These are phyloP conservation scores for Choloepus hoffmanni DNA, from an alignment of 2,113 vertebrate species.

Conservation along the genomic window DNA sequence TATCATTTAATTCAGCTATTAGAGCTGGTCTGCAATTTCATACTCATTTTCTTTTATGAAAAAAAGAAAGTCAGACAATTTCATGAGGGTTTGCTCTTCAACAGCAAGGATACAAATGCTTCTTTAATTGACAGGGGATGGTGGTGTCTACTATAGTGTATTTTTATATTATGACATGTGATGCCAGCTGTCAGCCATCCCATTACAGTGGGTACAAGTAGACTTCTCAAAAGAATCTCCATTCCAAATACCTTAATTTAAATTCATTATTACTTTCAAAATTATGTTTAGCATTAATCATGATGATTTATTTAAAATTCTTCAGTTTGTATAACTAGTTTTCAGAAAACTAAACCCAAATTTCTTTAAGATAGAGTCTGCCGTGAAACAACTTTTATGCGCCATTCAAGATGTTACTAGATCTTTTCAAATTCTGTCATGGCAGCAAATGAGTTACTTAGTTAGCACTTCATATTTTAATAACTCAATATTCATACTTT, in stretches of 20 bases:
- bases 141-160: conserved; percentile 79
- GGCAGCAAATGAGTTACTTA: conserved; percentile 58
- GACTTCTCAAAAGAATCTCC: conserved; percentile 81
- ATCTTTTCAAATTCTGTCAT: conserved; percentile 60
- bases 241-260: conserved; percentile 80
- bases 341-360: conserved; percentile 68
- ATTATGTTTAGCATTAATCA: conserved; percentile 75
- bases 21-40: conserved; percentile 80
- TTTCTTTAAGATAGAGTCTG: conserved; percentile 76
- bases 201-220: conserved; percentile 82
- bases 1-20: conserved; percentile 83
- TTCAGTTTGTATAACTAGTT: conserved; percentile 28
- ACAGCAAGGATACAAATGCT: conserved; percentile 83
- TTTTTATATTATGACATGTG: conserved; percentile 83
- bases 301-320: conserved; percentile 73
- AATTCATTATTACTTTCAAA: conserved; percentile 75
- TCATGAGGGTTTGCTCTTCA: conserved; percentile 83
- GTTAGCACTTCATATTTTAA: conserved; percentile 73
- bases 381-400: conserved; percentile 71
- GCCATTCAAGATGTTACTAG: conserved; percentile 61
- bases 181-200: conserved; percentile 85
- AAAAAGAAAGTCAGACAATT: conserved; percentile 81
- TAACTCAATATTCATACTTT: conserved; percentile 45
- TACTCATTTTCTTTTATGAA: conserved; percentile 78
- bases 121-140: conserved; percentile 84